Evolutionary conservation across 2,888 invertebrate species (phyloP).

Genomic region (Cephus sareptanus): DNA sequence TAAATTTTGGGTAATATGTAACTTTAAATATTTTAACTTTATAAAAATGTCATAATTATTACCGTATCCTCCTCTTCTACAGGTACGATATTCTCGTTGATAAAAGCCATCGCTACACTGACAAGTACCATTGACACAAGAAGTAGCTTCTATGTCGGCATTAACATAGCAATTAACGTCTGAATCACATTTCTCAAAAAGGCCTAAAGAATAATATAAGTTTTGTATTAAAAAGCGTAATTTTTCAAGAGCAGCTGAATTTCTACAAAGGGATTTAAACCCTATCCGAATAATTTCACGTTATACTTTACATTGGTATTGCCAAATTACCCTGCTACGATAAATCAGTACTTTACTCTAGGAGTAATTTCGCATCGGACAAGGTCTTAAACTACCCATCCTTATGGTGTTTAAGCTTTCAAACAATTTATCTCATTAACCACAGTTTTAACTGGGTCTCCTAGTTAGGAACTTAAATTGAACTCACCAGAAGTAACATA

Average conservation of each 20-base stretch:
- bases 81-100: constrained; percentile 55
- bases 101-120: constrained; percentile 51
- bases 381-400: neutral
- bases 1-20: neutral
- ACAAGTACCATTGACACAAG: constrained; percentile 43
- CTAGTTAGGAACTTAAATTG: neutral
- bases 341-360: neutral
- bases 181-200: constrained; percentile 41
- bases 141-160: constrained; percentile 44
- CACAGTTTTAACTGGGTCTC: neutral
- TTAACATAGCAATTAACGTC: constrained; percentile 51
- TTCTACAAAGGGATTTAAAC: neutral
- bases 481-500: constrained; percentile 41
- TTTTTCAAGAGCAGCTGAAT: neutral
- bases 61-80: constrained; percentile 45
- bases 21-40: neutral
- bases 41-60: constrained; percentile 3
- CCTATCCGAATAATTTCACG: neutral
- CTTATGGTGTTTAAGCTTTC: neutral
- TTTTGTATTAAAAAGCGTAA: neutral
- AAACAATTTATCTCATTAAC: neutral
- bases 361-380: neutral
- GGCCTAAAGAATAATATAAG: constrained; percentile 29
- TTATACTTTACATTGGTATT: neutral
- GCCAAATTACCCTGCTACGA: neutral